Percentiles rank a stretch among this genome's conserved stretches.
phyloP scores from a whole-genome alignment of 2,888 invertebrate species.

The Drosophila picticornis region DNA sequence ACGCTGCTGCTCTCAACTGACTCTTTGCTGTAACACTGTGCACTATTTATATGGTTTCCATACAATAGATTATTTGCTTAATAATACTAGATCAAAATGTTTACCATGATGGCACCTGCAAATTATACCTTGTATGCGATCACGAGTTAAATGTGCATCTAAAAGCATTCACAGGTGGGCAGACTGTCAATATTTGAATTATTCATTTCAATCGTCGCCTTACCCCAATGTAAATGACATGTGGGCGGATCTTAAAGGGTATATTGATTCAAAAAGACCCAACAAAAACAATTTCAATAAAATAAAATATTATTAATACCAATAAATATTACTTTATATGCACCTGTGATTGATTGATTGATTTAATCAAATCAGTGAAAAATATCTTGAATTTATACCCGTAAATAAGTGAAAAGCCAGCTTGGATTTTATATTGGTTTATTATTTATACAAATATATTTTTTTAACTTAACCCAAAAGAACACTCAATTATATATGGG shows the following conservation, averaged over 20 bases:
- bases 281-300: background rate
- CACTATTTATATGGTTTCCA: constrained; percentile 29
- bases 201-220: background rate
- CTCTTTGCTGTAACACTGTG: background rate
- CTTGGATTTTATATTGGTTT: background rate
- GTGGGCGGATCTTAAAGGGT: background rate
- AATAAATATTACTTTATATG: background rate
- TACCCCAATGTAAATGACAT: background rate
- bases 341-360: background rate
- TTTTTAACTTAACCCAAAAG: background rate
- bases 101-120: constrained; percentile 21
- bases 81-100: background rate
- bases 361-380: background rate
- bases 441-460: background rate
- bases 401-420: background rate
- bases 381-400: background rate
- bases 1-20: constrained; percentile 1
- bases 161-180: constrained; percentile 3
- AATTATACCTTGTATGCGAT: background rate
- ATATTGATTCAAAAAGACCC: background rate
- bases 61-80: background rate
- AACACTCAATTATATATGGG: background rate
- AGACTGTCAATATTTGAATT: constrained; percentile 19
- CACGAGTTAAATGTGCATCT: constrained; percentile 18
- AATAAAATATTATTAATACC: background rate